Conservation (phyloP, 2,113 vertebrate species). For the Lepisosteus oculatus region DNA sequence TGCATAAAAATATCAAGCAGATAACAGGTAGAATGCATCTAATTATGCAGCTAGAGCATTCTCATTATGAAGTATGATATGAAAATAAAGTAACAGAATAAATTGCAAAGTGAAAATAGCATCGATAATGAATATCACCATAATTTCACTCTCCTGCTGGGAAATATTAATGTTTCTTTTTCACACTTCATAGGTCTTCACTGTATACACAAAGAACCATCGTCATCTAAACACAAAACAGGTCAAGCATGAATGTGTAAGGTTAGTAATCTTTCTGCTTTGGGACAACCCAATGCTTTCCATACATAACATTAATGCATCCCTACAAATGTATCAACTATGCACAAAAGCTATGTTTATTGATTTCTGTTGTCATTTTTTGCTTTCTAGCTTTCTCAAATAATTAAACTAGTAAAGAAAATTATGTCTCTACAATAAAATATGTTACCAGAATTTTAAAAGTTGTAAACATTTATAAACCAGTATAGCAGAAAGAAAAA, state of each 20-base stretch:
- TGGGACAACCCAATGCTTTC: constrained; percentile 14
- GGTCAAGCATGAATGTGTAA: constrained; percentile 35
- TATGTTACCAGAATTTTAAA: constrained; percentile 5
- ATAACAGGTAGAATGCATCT: constrained; percentile 18
- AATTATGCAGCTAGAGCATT: constrained; percentile 23
- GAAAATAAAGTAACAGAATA: constrained; percentile 29
- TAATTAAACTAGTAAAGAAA: constrained; percentile 36
- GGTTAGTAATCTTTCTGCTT: constrained; percentile 30
- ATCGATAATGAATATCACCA: constrained; percentile 22
- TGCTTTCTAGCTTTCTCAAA: constrained; percentile 25
- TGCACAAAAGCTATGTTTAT: constrained; percentile 25
- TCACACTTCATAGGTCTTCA: constrained; percentile 34
- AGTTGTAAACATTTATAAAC: not conserved
- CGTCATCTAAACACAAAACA: constrained; percentile 26
- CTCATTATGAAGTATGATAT: constrained; percentile 34
- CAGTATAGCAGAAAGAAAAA: not conserved
- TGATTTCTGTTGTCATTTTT: constrained; percentile 10
- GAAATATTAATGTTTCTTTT: constrained; percentile 34
- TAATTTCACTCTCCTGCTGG: constrained; percentile 31
- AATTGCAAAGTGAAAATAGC: constrained; percentile 26
- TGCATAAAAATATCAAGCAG: constrained; percentile 17
- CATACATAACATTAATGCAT: constrained; percentile 37
- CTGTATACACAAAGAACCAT: constrained; percentile 32
- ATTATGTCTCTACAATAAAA: constrained; percentile 26
- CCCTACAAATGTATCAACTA: constrained; percentile 26